A percentile compares a stretch with the other conserved stretches of the same genome.
Conservation (phyloP, 2,113 vertebrate species). For the Nipponia nippon region DNA sequence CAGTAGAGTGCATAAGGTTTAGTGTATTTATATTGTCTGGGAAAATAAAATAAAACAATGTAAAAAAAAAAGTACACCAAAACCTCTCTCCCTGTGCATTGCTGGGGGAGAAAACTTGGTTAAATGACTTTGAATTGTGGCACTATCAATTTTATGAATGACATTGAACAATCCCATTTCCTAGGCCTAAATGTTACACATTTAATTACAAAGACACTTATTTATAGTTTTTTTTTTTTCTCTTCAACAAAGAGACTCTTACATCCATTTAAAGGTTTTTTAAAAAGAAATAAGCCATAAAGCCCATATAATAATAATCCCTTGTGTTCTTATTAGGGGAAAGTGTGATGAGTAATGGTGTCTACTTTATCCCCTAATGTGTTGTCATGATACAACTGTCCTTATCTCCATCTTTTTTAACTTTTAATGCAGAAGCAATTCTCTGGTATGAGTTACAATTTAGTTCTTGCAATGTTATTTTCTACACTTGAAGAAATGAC, state of each 20-base stretch:
- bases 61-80: neutral
- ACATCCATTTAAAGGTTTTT: neutral
- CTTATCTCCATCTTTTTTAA: neutral
- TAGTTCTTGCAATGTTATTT: neutral
- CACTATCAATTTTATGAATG: neutral
- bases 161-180: neutral
- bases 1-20: neutral
- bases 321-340: neutral
- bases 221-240: neutral
- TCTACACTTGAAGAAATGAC: neutral
- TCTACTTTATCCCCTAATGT: neutral
- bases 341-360: neutral
- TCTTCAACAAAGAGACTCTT: neutral
- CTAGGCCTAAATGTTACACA: neutral
- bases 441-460: neutral
- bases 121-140: neutral
- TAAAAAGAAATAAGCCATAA: neutral
- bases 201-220: neutral
- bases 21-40: neutral
- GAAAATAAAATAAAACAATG: neutral
- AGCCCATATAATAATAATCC: neutral
- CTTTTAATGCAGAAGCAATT: neutral
- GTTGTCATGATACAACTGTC: neutral
- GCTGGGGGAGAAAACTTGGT: neutral
- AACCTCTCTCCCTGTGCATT: neutral